A percentile compares a stretch with the other conserved stretches of the same genome.
These are phyloP conservation scores for Protobothrops flavoviridis DNA, from an alignment of 2,113 vertebrate genomes.

Conservation along the genomic window DNA sequence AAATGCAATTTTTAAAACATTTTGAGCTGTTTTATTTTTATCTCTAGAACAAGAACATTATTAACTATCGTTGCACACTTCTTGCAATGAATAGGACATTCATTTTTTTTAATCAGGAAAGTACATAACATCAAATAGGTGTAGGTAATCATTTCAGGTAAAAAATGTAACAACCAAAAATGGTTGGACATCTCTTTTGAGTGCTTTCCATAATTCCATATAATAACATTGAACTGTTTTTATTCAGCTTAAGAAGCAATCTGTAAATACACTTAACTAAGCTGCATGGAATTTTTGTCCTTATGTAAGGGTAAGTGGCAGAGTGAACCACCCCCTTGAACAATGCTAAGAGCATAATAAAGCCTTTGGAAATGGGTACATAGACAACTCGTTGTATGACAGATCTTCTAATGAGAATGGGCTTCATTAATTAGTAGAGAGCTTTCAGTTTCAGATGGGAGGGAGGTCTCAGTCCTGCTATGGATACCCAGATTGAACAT, in stretches of 20 bases:
- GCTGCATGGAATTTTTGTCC: background rate
- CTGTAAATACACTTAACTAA: background rate
- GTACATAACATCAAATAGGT: background rate
- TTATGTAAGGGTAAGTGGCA: background rate
- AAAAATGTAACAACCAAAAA: background rate
- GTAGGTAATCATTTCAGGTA: background rate
- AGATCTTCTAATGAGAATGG: background rate
- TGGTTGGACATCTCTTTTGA: background rate
- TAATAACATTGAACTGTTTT: background rate
- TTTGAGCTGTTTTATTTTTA: background rate
- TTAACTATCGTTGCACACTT: background rate
- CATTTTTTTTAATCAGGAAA: background rate
- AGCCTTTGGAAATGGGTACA: background rate
- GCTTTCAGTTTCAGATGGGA: background rate
- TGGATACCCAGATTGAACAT: background rate
- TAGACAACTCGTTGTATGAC: background rate
- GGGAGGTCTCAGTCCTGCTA: background rate
- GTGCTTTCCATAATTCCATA: background rate
- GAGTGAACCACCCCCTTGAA: background rate
- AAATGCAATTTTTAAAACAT: background rate
- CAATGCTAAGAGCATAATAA: background rate
- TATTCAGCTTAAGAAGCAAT: background rate
- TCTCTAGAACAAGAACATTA: background rate
- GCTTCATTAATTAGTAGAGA: background rate
- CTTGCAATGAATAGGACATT: background rate